A percentile compares a stretch with the other conserved stretches of the same genome.
phyloP scores from a whole-genome alignment of 1,140 invertebrate species.

The Microvelia longipes region DNA sequence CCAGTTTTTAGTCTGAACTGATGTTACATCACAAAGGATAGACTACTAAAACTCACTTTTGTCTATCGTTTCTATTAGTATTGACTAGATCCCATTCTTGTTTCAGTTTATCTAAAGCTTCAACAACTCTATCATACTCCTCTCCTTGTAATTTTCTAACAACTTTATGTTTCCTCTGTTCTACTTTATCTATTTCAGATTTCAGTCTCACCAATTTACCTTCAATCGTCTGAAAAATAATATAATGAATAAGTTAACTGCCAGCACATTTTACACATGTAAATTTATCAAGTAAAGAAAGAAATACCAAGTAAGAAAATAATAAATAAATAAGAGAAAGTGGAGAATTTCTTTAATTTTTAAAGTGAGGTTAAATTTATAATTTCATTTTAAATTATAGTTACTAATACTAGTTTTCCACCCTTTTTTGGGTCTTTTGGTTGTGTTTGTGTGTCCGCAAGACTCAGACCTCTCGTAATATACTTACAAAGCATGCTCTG shows the following conservation, averaged over 20 bases:
- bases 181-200: conserved; percentile 12
- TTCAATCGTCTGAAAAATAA: conserved; percentile 9
- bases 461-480: too few species aligned
- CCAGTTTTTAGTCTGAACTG: too few species aligned
- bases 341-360: too few species aligned
- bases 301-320: neutral
- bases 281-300: neutral
- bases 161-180: conserved; percentile 14
- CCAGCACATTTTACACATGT: neutral
- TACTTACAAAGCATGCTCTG: too few species aligned
- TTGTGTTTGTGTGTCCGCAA: too few species aligned
- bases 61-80: conserved; percentile 13
- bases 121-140: conserved; percentile 13
- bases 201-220: conserved; percentile 10
- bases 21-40: too few species aligned
- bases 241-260: neutral
- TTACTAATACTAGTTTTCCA: too few species aligned
- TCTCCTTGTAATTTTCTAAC: conserved; percentile 15
- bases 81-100: conserved; percentile 13
- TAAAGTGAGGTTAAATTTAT: too few species aligned
- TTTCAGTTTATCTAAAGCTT: conserved; percentile 15
- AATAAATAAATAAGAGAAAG: neutral
- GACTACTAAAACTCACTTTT: too few species aligned
- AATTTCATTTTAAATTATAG: too few species aligned
- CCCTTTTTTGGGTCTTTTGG: too few species aligned